Evolutionary conservation across 2,797 vertebrate species (phyloP).

Genomic region (Sebastes glaucus): DNA sequence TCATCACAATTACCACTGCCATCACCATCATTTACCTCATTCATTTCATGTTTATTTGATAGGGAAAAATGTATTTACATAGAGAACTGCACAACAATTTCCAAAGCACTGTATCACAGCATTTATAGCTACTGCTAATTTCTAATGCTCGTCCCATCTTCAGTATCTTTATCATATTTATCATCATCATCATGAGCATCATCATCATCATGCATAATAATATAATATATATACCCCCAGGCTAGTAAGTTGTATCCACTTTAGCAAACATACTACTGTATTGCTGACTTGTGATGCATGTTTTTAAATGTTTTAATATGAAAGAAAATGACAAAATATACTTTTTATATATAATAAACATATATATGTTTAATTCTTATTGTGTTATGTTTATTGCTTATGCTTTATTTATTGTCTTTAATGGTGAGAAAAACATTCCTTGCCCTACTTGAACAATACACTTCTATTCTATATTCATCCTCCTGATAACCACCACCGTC

Average conservation of each 20-base stretch:
- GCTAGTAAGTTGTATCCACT: no score
- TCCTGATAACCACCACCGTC: not conserved
- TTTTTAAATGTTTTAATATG: not conserved
- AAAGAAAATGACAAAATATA: not conserved
- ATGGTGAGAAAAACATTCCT: not conserved
- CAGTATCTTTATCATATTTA: not conserved
- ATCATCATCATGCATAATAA: not conserved
- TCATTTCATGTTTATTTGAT: not conserved
- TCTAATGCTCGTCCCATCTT: not conserved
- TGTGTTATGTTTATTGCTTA: not conserved
- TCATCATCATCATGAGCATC: not conserved
- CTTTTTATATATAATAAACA: not conserved
- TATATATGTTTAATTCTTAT: not conserved
- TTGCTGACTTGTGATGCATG: not conserved
- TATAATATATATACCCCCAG: no score
- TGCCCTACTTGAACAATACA: not conserved
- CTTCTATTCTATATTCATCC: not conserved
- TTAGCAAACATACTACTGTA: not conserved
- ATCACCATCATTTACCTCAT: not conserved
- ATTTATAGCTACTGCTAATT: accelerated
- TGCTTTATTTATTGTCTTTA: not conserved
- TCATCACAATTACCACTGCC: not conserved
- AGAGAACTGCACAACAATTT: not conserved
- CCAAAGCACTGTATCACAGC: accelerated
- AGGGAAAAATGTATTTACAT: not conserved